Percentiles rank a stretch among this genome's conserved stretches.
phyloP scores from a whole-genome alignment of 2,888 invertebrate species.

The Zaprionus lineosus region DNA sequence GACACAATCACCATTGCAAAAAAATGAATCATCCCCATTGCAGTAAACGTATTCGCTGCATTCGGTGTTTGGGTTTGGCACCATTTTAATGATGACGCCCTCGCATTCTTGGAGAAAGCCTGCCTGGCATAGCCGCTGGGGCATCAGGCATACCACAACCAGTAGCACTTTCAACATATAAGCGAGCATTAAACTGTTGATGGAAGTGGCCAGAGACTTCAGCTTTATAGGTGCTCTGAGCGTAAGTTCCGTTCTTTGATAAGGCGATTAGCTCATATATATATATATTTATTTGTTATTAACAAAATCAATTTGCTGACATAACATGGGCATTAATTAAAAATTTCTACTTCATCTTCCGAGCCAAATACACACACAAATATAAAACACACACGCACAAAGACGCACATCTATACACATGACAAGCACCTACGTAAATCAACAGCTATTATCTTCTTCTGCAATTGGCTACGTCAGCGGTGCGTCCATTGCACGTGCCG shows the following conservation, averaged over 20 bases:
- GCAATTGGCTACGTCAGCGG: slow-evolving; percentile 16
- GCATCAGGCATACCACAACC: slow-evolving; percentile 39
- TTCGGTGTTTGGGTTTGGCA: slow-evolving; percentile 52
- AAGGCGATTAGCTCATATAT: slow-evolving; percentile 53
- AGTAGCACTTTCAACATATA: slow-evolving; percentile 52
- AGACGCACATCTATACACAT: too few species aligned
- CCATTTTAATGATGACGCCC: slow-evolving; percentile 50
- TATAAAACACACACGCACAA: too few species aligned
- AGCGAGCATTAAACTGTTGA: slow-evolving; percentile 38
- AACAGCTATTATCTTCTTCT: too few species aligned
- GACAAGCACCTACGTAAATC: too few species aligned
- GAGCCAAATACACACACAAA: too few species aligned
- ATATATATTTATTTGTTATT: slow-evolving; percentile 54
- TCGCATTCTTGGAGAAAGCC: slow-evolving; percentile 70
- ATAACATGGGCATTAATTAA: slow-evolving; percentile 56
- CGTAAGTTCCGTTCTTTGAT: slow-evolving; percentile 25
- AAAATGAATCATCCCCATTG: slow-evolving; percentile 68
- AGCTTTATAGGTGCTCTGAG: slow-evolving; percentile 52
- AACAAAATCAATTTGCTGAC: slow-evolving; percentile 28
- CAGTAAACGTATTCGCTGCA: slow-evolving; percentile 76
- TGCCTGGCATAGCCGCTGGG: slow-evolving; percentile 19
- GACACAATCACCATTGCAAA: slow-evolving; percentile 65
- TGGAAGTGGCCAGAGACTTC: slow-evolving; percentile 1
- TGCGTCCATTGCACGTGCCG: slow-evolving; percentile 40
- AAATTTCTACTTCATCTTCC: slow-evolving; percentile 9